These are phyloP conservation scores for Gastracanthus pulcherrimus DNA, from an alignment of 2,888 invertebrate genomes.

Conservation along the genomic window DNA sequence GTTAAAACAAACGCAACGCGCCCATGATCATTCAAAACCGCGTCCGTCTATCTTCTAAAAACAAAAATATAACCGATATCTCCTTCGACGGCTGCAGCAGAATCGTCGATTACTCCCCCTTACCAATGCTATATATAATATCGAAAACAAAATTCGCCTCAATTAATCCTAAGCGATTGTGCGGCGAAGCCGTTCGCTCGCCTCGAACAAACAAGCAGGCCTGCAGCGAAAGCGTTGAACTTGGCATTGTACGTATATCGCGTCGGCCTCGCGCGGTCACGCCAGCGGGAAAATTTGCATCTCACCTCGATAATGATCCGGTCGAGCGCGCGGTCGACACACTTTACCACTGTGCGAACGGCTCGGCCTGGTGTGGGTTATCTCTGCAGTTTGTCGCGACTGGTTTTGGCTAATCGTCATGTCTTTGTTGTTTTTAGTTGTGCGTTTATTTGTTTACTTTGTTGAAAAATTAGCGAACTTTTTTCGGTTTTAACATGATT, in stretches of 20 bases:
- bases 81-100: not conserved
- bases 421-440: not conserved
- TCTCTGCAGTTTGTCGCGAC: not conserved
- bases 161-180: no score
- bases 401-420: not conserved
- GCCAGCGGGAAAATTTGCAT: conserved; percentile 23
- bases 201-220: not conserved
- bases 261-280: not conserved
- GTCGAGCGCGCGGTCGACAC: not conserved
- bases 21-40: not conserved
- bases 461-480: no score
- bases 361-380: not conserved
- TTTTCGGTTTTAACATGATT: no score
- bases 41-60: no score
- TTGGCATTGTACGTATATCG: conserved; percentile 17
- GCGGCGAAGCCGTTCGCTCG: not conserved
- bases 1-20: conserved; percentile 1
- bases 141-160: not conserved
- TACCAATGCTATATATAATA: no score
- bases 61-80: not conserved
- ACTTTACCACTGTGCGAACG: not conserved
- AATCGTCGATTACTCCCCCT: no score
- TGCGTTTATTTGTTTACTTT: no score
- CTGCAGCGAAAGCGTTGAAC: conserved; percentile 7
- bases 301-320: conserved; percentile 14